Evolutionary conservation across 2,113 vertebrate species (phyloP).

Genomic region (Trachemys scripta): DNA sequence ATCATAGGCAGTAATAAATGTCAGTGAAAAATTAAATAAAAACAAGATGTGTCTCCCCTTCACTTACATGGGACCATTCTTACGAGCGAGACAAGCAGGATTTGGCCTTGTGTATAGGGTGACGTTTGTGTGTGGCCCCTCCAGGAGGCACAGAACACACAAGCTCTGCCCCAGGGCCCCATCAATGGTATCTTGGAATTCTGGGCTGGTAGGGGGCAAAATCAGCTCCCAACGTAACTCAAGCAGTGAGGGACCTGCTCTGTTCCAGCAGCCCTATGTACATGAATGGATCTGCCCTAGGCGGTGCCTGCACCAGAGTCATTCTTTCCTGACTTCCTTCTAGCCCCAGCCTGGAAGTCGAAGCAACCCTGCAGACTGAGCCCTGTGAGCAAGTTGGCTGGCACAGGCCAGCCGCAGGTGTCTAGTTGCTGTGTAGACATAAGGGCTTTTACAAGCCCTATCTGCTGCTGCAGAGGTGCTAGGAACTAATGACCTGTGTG

Average conservation of each 20-base stretch:
- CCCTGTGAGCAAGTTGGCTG: no score
- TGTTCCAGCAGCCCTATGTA: no score
- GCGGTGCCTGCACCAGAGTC: no score
- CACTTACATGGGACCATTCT: background rate
- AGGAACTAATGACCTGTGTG: background rate
- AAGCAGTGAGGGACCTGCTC: no score
- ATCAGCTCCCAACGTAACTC: no score
- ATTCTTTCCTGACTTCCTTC: background rate
- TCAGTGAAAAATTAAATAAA: fast-evolving
- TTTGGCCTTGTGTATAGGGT: background rate
- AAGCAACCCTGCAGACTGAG: background rate
- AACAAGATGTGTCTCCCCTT: fast-evolving
- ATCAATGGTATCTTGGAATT: background rate
- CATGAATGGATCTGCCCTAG: no score
- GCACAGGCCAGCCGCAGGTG: background rate
- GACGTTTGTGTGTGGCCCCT: background rate
- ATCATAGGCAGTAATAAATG: background rate
- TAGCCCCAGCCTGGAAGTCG: background rate
- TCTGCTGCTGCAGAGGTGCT: background rate
- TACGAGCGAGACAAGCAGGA: background rate
- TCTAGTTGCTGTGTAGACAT: background rate
- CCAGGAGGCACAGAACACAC: background rate
- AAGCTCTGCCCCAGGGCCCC: background rate
- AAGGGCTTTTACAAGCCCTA: background rate
- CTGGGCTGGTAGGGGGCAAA: background rate